phyloP scores from a whole-genome alignment of 2,113 vertebrate genomes.

The Capreolus pygargus region DNA sequence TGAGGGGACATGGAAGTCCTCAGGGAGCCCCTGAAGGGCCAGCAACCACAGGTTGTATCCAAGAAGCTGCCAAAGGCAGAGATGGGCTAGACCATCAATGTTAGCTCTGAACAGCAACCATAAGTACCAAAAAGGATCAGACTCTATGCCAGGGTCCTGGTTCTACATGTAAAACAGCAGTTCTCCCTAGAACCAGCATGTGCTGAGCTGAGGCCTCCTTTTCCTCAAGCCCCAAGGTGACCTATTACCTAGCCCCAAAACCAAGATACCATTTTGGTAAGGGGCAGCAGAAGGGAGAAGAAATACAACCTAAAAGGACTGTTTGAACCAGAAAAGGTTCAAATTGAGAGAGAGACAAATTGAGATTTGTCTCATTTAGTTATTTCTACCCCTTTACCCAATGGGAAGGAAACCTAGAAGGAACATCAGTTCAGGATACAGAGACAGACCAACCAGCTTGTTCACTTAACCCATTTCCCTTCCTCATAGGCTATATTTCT shows the following conservation, averaged over 20 bases:
- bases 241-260: neutral
- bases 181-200: neutral
- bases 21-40: neutral
- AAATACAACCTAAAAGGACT: neutral
- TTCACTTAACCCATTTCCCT: neutral
- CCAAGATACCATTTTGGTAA: neutral
- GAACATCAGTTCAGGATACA: neutral
- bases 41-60: no score
- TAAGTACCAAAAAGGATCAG: neutral
- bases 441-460: neutral
- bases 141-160: neutral
- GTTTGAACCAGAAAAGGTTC: neutral
- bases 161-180: neutral
- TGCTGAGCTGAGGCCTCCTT: neutral
- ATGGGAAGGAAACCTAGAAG: neutral
- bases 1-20: neutral
- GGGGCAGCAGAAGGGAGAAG: neutral
- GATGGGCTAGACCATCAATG: neutral
- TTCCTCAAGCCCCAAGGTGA: neutral
- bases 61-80: neutral
- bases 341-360: neutral
- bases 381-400: neutral
- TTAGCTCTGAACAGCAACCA: neutral
- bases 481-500: neutral
- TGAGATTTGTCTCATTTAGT: neutral